These are phyloP conservation scores for Tarsius wallacei DNA, from an alignment of 2,797 vertebrate species.

Conservation along the genomic window DNA sequence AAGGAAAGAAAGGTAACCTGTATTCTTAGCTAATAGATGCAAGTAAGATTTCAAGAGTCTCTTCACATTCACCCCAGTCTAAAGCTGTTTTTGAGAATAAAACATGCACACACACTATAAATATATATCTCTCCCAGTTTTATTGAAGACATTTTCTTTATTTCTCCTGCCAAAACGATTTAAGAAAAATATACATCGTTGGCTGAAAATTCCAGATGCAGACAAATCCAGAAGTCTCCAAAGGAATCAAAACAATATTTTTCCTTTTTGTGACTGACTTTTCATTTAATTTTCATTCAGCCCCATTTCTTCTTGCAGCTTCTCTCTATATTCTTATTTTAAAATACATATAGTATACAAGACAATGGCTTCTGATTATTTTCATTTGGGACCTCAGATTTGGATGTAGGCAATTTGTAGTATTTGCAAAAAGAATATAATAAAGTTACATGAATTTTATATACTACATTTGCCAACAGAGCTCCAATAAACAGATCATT, in stretches of 20 bases:
- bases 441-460: neutral
- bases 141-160: slow-evolving; percentile 63
- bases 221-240: slow-evolving; percentile 51
- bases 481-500: slow-evolving; percentile 6
- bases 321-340: slow-evolving; percentile 64
- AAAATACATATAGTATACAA: slow-evolving; percentile 9
- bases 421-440: slow-evolving; percentile 31
- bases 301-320: slow-evolving; percentile 33
- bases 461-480: neutral
- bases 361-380: neutral
- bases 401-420: neutral
- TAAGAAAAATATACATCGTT: slow-evolving; percentile 55
- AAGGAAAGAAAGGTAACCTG: neutral
- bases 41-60: slow-evolving; percentile 29
- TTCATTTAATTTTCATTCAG: slow-evolving; percentile 52
- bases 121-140: slow-evolving; percentile 53
- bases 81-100: neutral
- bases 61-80: neutral
- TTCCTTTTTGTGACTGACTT: slow-evolving; percentile 30
- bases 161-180: neutral
- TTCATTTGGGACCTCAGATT: neutral
- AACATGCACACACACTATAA: neutral
- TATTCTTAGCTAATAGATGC: neutral
- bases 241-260: slow-evolving; percentile 31
- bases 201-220: slow-evolving; percentile 61